phyloP scores from a whole-genome alignment of 2,113 vertebrate species.

The Gobio gobio region DNA sequence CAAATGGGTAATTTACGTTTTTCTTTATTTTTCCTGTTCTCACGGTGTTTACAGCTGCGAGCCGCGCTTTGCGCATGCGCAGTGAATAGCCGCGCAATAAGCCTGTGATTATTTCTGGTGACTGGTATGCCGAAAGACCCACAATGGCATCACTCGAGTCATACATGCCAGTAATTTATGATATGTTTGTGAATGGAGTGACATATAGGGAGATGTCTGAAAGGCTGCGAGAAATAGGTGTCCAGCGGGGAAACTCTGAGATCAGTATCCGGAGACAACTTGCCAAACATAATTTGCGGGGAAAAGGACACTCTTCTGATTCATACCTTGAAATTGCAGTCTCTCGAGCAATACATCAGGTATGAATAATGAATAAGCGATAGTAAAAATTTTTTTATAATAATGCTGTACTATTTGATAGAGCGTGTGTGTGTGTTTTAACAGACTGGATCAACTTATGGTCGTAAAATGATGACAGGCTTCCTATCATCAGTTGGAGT shows the following conservation, averaged over 20 bases:
- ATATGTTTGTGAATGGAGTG: not conserved
- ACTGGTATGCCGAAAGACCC: not conserved
- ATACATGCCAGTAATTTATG: not conserved
- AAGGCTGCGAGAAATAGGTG: not conserved
- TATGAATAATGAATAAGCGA: too few species aligned
- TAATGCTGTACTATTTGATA: too few species aligned
- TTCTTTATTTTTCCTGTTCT: too few species aligned
- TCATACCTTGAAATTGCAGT: not conserved
- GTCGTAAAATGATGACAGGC: not conserved
- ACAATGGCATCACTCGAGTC: not conserved
- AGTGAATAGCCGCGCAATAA: not conserved
- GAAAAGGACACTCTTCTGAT: not conserved
- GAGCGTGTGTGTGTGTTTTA: not conserved
- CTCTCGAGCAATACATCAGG: not conserved
- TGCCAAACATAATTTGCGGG: not conserved
- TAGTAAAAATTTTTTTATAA: too few species aligned
- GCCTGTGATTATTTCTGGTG: not conserved
- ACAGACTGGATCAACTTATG: not conserved
- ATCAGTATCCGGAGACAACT: not conserved
- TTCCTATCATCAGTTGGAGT: not conserved
- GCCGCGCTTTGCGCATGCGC: too few species aligned
- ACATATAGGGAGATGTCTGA: slow-evolving; percentile 2
- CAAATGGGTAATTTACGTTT: too few species aligned
- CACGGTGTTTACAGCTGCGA: too few species aligned
- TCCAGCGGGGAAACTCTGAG: not conserved